phyloP scores from a whole-genome alignment of 1,140 invertebrate species.

The Neelides sp. region DNA sequence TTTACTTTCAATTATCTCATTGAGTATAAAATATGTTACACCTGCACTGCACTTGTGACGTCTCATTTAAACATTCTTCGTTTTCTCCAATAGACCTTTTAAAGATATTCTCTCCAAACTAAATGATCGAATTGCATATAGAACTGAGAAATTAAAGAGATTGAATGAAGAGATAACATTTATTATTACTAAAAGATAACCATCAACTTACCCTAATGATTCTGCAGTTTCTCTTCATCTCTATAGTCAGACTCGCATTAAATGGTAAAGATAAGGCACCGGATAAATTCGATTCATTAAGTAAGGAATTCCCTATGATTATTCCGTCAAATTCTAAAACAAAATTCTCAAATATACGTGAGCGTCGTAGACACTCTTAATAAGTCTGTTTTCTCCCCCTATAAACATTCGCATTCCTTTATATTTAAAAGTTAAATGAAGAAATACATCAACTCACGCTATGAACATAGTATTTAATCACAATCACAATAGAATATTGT shows the following conservation, averaged over 20 bases:
- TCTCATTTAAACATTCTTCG: too few species aligned
- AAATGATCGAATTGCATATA: too few species aligned
- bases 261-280: background rate
- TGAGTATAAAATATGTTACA: too few species aligned
- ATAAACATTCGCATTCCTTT: background rate
- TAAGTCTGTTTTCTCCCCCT: background rate
- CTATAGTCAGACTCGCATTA: background rate
- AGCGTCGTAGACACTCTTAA: background rate
- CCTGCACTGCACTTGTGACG: too few species aligned
- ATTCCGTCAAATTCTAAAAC: background rate
- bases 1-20: too few species aligned
- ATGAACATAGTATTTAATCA: too few species aligned
- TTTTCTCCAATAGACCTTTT: too few species aligned
- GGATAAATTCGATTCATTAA: background rate
- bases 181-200: conserved; percentile 1
- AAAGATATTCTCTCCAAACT: too few species aligned
- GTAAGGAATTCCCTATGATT: background rate
- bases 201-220: background rate
- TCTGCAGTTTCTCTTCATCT: background rate
- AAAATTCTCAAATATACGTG: background rate
- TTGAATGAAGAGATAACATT: too few species aligned
- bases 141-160: too few species aligned
- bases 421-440: background rate
- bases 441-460: too few species aligned
- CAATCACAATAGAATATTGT: background rate